Percentiles rank a stretch among this genome's conserved stretches.
phyloP scores from a whole-genome alignment of 2,888 invertebrate species.

The Torymus auratus region DNA sequence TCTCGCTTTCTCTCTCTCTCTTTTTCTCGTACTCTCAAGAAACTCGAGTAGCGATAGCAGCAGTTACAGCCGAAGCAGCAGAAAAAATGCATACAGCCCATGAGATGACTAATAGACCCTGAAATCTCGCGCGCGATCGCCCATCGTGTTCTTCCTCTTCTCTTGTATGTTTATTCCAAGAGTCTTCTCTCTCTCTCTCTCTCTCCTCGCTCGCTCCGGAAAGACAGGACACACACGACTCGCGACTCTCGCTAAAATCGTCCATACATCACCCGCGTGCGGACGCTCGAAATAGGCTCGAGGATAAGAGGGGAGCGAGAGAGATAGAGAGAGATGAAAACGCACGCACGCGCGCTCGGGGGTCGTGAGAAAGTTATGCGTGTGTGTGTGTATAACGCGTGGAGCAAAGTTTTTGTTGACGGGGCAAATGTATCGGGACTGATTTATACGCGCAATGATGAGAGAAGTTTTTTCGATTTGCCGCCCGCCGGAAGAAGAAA shows the following conservation, averaged over 20 bases:
- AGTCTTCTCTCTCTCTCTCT: too few relatives aligned
- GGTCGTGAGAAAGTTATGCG: too few relatives aligned
- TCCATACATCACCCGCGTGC: conserved; percentile 33
- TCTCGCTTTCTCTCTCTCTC: neutral
- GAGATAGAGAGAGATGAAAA: neutral
- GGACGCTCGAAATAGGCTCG: neutral
- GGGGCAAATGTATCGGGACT: neutral
- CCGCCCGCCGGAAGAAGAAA: neutral
- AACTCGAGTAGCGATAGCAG: neutral
- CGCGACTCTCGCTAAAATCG: conserved; percentile 40
- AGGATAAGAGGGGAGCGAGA: neutral
- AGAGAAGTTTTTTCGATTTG: neutral
- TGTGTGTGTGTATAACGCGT: neutral
- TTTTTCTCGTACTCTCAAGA: neutral
- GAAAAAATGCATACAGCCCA: conserved; percentile 33
- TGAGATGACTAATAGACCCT: conserved; percentile 47
- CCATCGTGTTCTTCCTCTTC: too few relatives aligned
- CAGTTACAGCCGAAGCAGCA: too few relatives aligned
- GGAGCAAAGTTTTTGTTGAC: neutral
- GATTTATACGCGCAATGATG: conserved; percentile 10
- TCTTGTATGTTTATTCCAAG: too few relatives aligned
- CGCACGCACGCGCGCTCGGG: too few relatives aligned
- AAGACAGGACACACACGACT: too few relatives aligned
- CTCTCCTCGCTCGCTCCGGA: too few relatives aligned
- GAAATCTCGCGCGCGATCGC: conserved; percentile 36